Evolutionary conservation across 2,797 vertebrate species (phyloP), one percentile per base, ranked within the genome.

Genomic region (Anas acuta): DNA sequence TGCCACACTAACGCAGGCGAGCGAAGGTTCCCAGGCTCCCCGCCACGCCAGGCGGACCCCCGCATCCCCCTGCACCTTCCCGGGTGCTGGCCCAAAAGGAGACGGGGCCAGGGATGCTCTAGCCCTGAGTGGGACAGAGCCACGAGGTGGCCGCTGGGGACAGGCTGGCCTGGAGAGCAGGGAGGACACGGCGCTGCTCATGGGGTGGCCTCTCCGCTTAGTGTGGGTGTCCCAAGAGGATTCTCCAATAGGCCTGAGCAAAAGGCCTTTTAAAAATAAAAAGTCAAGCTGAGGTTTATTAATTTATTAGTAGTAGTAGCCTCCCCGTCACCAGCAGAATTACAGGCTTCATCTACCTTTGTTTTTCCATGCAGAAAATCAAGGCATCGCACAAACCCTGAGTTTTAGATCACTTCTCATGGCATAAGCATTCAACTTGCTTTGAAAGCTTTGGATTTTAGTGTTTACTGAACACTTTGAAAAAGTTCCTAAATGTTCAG

Each of bases 11-110:
- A 93, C 69, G 94, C 83, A 94, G 91, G 83, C 90, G 7, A 91
- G 81, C 72, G 57, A 85, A 95, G 95, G 91, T 95, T 96, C 94
- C 95, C 95, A 96, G 91, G 95, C 95, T 96, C 78, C 72, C 84
- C 84, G 65, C 75, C 2, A 1, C 76, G 84, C 92, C 54, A 66
- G 92, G 93, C 79, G 83, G 88, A 93, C 66, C 22, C 25, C 73
- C 75, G 33, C 78, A 77, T 33, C 92, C 75, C 72, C 2, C 17
- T 13, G 84, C 86, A 92, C 84, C 78, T 72, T 74, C 75, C 81
- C 0, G 2, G 74, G 30, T 10, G 3, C 51, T n/a, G 54, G 26
- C 39, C 47, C 89, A 76, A 51, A 7, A 1, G 43, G 60, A 70
- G 37, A 57, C 4, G 7, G 25, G 13, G 41, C 7, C 39, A 10